A percentile compares a stretch with the other conserved stretches of the same genome.
Conservation (phyloP, 2,113 vertebrate genomes). For the Trichechus manatus region DNA sequence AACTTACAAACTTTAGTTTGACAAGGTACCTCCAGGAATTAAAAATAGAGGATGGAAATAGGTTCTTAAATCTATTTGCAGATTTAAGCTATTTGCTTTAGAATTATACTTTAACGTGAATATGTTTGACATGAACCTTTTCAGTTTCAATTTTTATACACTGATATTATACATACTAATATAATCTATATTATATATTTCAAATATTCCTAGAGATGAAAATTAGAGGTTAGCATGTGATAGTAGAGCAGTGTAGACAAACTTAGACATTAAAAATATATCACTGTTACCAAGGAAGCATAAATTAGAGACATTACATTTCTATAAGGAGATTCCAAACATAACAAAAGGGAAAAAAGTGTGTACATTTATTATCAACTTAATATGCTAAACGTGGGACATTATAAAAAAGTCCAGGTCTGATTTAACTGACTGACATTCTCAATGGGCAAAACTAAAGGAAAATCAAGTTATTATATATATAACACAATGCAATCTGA, state of each 20-base stretch:
- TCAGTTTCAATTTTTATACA: conserved; percentile 34
- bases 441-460: conserved; percentile 62
- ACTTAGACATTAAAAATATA: conserved; percentile 60
- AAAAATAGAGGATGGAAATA: background rate
- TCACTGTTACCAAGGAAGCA: conserved; percentile 21
- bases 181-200: conserved; percentile 37
- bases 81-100: conserved; percentile 43
- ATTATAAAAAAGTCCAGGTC: conserved; percentile 71
- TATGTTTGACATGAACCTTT: conserved; percentile 25
- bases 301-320: conserved; percentile 60
- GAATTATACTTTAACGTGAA: conserved; percentile 55
- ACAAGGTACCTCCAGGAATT: conserved; percentile 17
- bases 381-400: conserved; percentile 63
- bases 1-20: conserved; percentile 39
- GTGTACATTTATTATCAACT: conserved; percentile 68
- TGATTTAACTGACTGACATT: conserved; percentile 73
- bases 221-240: conserved; percentile 39
- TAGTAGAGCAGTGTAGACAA: conserved; percentile 10
- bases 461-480: conserved; percentile 58
- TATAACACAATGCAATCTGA: conserved; percentile 20
- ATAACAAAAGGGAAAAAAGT: conserved; percentile 62
- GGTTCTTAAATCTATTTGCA: background rate
- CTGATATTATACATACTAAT: background rate
- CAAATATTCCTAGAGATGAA: conserved; percentile 46
- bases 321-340: conserved; percentile 69